phyloP scores from a whole-genome alignment of 2,797 vertebrate genomes.

The Glyptemys insculpta region DNA sequence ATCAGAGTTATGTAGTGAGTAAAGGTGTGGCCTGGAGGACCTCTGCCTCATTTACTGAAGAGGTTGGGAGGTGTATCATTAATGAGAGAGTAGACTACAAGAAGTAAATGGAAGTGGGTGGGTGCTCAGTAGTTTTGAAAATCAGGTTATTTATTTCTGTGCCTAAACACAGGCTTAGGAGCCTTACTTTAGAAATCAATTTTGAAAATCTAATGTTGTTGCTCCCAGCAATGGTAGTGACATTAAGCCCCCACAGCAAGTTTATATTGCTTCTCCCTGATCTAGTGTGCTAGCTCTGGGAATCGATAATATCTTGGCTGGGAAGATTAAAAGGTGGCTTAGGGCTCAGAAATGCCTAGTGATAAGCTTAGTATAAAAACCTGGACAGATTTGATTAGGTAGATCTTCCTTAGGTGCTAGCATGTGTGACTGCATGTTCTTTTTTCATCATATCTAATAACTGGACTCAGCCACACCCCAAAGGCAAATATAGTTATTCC shows the following conservation, averaged over 20 bases:
- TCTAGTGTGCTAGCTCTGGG: not conserved
- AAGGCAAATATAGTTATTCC: not conserved
- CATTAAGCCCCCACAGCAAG: not conserved
- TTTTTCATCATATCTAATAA: not conserved
- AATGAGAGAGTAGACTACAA: not conserved
- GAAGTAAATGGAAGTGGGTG: not conserved
- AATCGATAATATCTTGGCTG: not conserved
- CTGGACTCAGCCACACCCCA: not conserved
- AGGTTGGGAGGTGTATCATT: not conserved
- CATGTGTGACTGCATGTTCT: not conserved
- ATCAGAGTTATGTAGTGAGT: no score
- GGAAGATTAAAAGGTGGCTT: not conserved
- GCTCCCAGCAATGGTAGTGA: not conserved
- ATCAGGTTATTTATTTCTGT: not conserved
- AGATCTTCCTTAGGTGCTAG: rapidly evolving
- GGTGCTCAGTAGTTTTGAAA: not conserved
- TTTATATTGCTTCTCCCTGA: not conserved
- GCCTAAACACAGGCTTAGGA: not conserved
- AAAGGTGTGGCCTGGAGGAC: not conserved
- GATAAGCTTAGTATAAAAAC: not conserved
- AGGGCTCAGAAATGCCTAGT: not conserved
- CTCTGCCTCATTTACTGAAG: not conserved
- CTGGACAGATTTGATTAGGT: rapidly evolving
- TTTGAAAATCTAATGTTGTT: not conserved
- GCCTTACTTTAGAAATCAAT: not conserved